A percentile compares a stretch with the other conserved stretches of the same genome.
phyloP scores from a whole-genome alignment of 2,113 vertebrate genomes.

The Phocoena phocoena region DNA sequence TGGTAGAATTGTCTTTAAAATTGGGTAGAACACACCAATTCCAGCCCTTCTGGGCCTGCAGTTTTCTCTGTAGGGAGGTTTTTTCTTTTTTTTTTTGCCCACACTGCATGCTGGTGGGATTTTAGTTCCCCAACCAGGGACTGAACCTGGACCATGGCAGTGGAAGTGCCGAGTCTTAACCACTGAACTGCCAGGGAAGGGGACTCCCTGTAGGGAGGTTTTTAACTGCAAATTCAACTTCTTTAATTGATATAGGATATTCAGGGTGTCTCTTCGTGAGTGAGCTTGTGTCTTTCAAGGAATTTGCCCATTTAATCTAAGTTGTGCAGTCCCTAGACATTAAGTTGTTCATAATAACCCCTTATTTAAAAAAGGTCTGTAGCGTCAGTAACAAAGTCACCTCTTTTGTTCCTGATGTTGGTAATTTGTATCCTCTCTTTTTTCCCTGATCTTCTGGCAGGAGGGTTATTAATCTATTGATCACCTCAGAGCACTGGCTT shows the following conservation, averaged over 20 bases:
- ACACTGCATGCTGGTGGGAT: too few species aligned
- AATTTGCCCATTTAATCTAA: background rate
- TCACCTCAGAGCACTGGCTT: background rate
- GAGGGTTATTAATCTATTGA: background rate
- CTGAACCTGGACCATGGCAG: too few species aligned
- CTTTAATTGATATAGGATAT: accelerated
- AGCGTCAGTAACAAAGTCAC: accelerated
- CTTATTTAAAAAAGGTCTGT: accelerated
- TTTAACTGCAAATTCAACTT: background rate
- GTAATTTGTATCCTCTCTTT: background rate
- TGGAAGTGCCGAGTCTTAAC: too few species aligned
- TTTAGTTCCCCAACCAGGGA: too few species aligned
- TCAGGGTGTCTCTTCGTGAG: background rate
- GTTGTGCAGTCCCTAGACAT: accelerated
- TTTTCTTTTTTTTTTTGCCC: too few species aligned
- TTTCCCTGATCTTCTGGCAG: background rate
- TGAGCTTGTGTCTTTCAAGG: background rate
- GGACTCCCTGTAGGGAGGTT: background rate
- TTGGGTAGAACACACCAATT: accelerated
- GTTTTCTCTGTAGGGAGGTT: background rate
- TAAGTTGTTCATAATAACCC: accelerated
- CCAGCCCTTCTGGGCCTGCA: background rate
- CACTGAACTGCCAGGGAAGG: too few species aligned
- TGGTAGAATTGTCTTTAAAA: background rate
- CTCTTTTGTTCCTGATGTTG: background rate